A percentile compares a stretch with the other conserved stretches of the same genome.
Conservation (phyloP, 2,113 vertebrate genomes). For the Vulpes ferrilata region DNA sequence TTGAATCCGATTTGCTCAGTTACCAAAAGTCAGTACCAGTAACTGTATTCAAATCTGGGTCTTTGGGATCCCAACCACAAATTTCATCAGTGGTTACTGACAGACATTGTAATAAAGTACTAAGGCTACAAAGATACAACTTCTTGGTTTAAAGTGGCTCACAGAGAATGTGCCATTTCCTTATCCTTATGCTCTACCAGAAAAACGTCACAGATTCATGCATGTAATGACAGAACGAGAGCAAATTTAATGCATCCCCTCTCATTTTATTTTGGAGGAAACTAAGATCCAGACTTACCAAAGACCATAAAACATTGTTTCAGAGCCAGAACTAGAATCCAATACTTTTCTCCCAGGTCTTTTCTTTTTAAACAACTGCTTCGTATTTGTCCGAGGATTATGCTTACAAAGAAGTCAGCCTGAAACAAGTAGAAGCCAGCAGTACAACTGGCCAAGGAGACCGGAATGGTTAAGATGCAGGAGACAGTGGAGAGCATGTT, state of each 20-base stretch:
- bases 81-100: not conserved
- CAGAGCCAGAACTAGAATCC: not conserved
- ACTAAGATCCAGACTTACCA: not conserved
- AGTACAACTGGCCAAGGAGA: not conserved
- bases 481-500: not conserved
- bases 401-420: not conserved
- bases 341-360: not conserved
- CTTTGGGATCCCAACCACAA: not conserved
- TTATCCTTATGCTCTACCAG: not conserved
- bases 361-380: not conserved
- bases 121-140: not conserved
- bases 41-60: not conserved
- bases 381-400: not conserved
- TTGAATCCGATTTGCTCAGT: conserved; percentile 21
- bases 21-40: not conserved
- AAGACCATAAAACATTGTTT: not conserved
- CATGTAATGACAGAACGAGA: not conserved
- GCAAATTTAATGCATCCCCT: not conserved
- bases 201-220: not conserved
- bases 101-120: not conserved
- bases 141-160: not conserved
- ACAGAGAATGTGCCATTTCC: not conserved
- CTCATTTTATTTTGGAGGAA: not conserved
- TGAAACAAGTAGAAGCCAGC: not conserved
- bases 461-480: not conserved